Percentiles rank a stretch among this genome's conserved stretches.
These are phyloP conservation scores for Electrona antarctica DNA, from an alignment of 2,113 vertebrate species.

Conservation along the genomic window DNA sequence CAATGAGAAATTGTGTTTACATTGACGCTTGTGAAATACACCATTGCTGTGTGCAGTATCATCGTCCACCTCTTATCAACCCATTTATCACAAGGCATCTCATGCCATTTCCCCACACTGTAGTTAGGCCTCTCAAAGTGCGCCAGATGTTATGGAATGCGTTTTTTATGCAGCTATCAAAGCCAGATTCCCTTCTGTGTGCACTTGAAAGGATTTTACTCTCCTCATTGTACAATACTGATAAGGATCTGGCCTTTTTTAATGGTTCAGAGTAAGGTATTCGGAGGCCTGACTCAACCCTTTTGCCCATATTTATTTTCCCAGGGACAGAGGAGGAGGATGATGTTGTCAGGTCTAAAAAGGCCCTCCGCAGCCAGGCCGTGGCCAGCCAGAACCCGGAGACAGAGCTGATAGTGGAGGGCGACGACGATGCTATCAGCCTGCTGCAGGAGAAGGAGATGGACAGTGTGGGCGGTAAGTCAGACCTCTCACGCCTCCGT, in stretches of 20 bases:
- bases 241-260: conserved; percentile 13
- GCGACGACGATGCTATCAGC: conserved; percentile 91
- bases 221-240: neutral
- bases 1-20: conserved; percentile 26
- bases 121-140: neutral
- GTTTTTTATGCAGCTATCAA: conserved; percentile 7
- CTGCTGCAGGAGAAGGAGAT: conserved; percentile 96
- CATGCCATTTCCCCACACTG: neutral
- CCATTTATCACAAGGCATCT: conserved; percentile 22
- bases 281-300: conserved; percentile 3
- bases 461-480: conserved; percentile 93
- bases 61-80: conserved; percentile 35
- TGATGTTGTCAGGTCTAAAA: conserved; percentile 84
- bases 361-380: conserved; percentile 84
- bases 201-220: conserved; percentile 1
- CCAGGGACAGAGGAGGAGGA: conserved; percentile 87
- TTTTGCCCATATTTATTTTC: conserved; percentile 27
- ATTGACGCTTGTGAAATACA: conserved; percentile 53
- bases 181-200: conserved; percentile 15
- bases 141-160: conserved; percentile 17
- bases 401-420: conserved; percentile 91
- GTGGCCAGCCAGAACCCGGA: conserved; percentile 87
- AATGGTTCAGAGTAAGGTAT: conserved; percentile 6
- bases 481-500: conserved; percentile 18
- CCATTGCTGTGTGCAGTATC: conserved; percentile 36